These are phyloP conservation scores for Cygnus atratus DNA, from an alignment of 2,113 vertebrate species.

Conservation along the genomic window DNA sequence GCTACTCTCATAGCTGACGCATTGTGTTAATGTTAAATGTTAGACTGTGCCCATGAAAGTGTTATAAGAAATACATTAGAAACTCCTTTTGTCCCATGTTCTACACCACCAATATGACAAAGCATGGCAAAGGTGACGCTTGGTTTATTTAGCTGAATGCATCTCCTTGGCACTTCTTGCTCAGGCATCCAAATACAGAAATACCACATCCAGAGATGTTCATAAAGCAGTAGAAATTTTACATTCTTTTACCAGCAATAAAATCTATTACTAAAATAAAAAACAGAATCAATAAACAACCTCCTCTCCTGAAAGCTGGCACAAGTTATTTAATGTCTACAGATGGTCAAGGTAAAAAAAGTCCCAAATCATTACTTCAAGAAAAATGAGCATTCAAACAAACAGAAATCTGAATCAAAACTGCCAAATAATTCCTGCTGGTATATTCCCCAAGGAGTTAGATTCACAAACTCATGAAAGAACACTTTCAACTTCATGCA, in stretches of 20 bases:
- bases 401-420: background rate
- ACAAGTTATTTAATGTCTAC: background rate
- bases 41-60: background rate
- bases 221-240: background rate
- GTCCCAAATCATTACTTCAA: background rate
- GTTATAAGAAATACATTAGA: background rate
- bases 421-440: background rate
- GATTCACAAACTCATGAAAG: background rate
- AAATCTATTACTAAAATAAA: conserved; percentile 50
- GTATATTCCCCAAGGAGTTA: background rate
- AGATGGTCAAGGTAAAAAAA: conserved; percentile 29
- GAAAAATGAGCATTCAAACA: background rate
- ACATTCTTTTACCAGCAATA: conserved; percentile 19
- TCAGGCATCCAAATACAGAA: background rate
- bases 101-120: background rate
- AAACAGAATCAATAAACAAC: conserved; percentile 16
- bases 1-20: background rate
- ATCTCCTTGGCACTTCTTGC: background rate
- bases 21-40: background rate
- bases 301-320: conserved; percentile 24
- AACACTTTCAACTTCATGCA: background rate
- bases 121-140: background rate
- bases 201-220: background rate
- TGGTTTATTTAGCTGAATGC: background rate
- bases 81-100: background rate